Percentiles rank a stretch among this genome's conserved stretches.
phyloP scores from a whole-genome alignment of 2,797 vertebrate species.

The Fundulus diaphanus region DNA sequence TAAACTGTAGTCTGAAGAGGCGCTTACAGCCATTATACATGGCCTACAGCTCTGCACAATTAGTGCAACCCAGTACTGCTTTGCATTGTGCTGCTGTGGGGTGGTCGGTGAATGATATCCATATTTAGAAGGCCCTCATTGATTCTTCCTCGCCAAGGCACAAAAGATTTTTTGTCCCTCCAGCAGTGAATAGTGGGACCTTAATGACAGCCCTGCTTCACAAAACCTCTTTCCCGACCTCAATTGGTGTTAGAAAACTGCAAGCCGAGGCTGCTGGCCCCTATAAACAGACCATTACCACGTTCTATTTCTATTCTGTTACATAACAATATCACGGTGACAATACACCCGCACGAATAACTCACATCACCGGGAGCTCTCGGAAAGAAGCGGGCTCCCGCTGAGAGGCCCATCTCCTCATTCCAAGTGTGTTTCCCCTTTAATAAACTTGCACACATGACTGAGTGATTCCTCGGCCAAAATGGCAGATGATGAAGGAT shows the following conservation, averaged over 20 bases:
- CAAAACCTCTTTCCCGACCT: conserved; percentile 48
- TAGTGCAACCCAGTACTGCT: conserved; percentile 64
- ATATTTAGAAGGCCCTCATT: conserved; percentile 74
- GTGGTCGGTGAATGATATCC: conserved; percentile 52
- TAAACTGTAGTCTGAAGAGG: conserved; percentile 29
- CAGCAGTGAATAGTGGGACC: conserved; percentile 50
- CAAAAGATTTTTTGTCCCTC: conserved; percentile 69
- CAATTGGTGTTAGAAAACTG: conserved; percentile 28
- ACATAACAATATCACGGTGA: conserved; percentile 53
- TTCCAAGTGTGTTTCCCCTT: conserved; percentile 54
- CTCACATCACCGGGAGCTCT: conserved; percentile 33
- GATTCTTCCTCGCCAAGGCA: conserved; percentile 63
- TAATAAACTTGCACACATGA: conserved; percentile 62
- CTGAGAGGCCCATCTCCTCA: conserved; percentile 10
- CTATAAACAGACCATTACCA: conserved; percentile 23
- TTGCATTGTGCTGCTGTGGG: conserved; percentile 63
- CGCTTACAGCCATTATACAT: conserved; percentile 48
- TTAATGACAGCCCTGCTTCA: conserved; percentile 47
- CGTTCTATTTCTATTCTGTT: conserved; percentile 32
- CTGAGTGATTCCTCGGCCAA: conserved; percentile 65
- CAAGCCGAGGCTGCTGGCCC: conserved; percentile 24
- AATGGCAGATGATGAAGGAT: conserved; percentile 73
- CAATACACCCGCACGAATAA: conserved; percentile 40
- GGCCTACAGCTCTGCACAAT: conserved; percentile 51
- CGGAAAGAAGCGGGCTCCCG: conserved; percentile 14